Conservation (phyloP, 2,888 invertebrate genomes). For the Corythucha ciliata region DNA sequence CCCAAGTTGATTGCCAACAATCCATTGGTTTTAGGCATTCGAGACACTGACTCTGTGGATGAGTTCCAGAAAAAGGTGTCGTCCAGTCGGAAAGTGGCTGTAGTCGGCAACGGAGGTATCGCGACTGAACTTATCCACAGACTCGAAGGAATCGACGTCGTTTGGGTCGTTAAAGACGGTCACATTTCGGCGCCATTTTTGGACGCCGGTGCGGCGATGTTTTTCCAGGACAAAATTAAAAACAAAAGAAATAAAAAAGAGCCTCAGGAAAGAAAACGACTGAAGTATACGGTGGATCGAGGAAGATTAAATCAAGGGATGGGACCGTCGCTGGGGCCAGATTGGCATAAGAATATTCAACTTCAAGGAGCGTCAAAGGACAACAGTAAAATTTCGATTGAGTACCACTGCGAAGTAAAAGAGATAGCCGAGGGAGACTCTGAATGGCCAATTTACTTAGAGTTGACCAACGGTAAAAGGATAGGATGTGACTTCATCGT, state of each 20-base stretch:
- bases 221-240: conserved; percentile 58
- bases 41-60: conserved; percentile 88
- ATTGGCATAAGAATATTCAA: conserved; percentile 74
- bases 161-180: conserved; percentile 90
- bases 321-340: conserved; percentile 92
- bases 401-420: conserved; percentile 45
- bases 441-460: conserved; percentile 61
- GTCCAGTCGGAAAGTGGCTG: conserved; percentile 59
- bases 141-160: conserved; percentile 68
- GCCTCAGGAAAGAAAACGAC: conserved; percentile 45
- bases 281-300: conserved; percentile 52
- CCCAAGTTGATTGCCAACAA: conserved; percentile 65
- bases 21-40: conserved; percentile 69
- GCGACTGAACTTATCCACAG: conserved; percentile 94
- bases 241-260: conserved; percentile 34
- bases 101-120: conserved; percentile 97
- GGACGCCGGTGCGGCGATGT: conserved; percentile 91
- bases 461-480: conserved; percentile 60
- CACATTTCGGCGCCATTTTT: conserved; percentile 90
- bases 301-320: conserved; percentile 46
- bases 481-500: conserved; percentile 82
- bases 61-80: conserved; percentile 62
- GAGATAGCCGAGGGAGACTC: conserved; percentile 46
- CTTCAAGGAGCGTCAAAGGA: conserved; percentile 47
- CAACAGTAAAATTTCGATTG: conserved; percentile 42